A percentile compares a stretch with the other conserved stretches of the same genome.
Conservation (phyloP, 2,888 invertebrate genomes). For the Polia nebulosa region DNA sequence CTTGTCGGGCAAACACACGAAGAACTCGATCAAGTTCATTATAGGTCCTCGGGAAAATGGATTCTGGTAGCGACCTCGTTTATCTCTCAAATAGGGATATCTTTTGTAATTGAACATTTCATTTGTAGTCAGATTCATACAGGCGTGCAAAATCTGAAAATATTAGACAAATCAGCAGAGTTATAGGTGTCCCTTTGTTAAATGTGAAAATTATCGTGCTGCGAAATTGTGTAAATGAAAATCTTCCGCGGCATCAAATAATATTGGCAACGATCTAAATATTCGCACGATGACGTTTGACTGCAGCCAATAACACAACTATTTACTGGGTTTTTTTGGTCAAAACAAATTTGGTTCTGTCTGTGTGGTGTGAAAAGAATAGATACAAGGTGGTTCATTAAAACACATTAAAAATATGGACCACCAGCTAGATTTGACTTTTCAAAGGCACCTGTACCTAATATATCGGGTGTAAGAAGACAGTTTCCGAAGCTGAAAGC, state of each 20-base stretch:
- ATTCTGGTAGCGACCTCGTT: constrained; percentile 96
- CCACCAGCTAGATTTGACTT: not conserved
- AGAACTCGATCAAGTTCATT: constrained; percentile 97
- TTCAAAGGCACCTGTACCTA: not conserved
- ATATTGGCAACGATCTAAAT: constrained; percentile 18
- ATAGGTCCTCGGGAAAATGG: constrained; percentile 97
- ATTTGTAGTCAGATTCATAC: constrained; percentile 98
- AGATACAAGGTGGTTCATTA: not conserved
- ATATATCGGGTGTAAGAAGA: too few species aligned
- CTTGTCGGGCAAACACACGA: constrained; percentile 96
- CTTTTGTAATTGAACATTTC: constrained; percentile 98
- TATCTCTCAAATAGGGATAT: constrained; percentile 97
- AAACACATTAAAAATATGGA: not conserved
- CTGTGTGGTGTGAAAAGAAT: not conserved
- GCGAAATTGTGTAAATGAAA: constrained; percentile 15
- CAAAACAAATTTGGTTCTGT: not conserved
- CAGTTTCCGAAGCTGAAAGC: too few species aligned
- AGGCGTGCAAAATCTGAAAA: constrained; percentile 96
- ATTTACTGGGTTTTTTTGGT: not conserved
- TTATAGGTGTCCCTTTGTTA: constrained; percentile 1
- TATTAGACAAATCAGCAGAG: constrained; percentile 45
- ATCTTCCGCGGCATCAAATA: constrained; percentile 2
- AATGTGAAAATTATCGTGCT: not conserved
- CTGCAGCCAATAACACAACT: not conserved
- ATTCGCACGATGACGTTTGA: not conserved